phyloP scores from a whole-genome alignment of 2,797 vertebrate genomes.

The Lagodon rhomboides region DNA sequence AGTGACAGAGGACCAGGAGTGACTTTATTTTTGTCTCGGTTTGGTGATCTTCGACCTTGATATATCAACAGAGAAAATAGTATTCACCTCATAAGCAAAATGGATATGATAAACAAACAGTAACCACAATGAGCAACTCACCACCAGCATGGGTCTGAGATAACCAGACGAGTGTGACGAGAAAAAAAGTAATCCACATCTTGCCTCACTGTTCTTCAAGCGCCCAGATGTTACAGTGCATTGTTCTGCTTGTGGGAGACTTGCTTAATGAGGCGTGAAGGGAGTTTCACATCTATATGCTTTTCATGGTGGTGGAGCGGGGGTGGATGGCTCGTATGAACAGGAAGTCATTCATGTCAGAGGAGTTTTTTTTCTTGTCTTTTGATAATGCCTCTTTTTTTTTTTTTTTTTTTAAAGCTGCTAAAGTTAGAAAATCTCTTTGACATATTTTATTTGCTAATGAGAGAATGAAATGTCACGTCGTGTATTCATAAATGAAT shows the following conservation, averaged over 20 bases:
- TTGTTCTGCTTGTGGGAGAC: not conserved
- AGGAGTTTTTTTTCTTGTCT: not conserved
- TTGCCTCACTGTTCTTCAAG: not conserved
- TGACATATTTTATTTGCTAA: not conserved
- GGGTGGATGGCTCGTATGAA: rapidly evolving
- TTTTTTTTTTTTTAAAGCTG: too few species aligned
- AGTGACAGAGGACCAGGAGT: not conserved
- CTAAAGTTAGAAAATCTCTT: not conserved
- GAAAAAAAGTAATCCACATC: constrained; percentile 46
- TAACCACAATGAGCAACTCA: constrained; percentile 52
- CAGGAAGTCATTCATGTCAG: constrained; percentile 34
- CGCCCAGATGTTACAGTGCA: rapidly evolving
- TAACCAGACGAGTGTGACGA: constrained; percentile 25
- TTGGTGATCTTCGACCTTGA: not conserved
- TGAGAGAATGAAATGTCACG: not conserved
- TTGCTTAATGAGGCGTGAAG: not conserved
- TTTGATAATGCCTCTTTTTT: rapidly evolving
- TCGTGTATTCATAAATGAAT: not conserved
- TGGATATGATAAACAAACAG: not conserved
- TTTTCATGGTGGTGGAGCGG: not conserved
- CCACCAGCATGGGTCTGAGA: rapidly evolving
- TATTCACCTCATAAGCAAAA: not conserved
- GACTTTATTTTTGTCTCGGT: not conserved
- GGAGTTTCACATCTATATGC: constrained; percentile 51
- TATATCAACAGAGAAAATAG: not conserved